Conservation (phyloP, 2,797 vertebrate genomes). For the Phalanger gymnotis region DNA sequence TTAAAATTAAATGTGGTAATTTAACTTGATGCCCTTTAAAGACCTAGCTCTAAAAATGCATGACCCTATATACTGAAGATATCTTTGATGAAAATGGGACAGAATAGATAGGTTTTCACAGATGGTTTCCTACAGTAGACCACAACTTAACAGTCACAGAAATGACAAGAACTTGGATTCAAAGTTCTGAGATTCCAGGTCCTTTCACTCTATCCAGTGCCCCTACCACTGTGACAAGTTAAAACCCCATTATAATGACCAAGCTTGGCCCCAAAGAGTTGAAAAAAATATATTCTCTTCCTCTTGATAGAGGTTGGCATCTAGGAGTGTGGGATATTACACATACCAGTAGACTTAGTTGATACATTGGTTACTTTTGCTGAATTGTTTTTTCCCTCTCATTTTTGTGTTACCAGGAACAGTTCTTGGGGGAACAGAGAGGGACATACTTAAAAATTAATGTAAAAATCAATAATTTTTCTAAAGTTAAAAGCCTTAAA, state of each 20-base stretch:
- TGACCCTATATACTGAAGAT: neutral
- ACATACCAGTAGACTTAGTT: neutral
- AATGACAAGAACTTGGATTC: neutral
- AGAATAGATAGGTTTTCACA: neutral
- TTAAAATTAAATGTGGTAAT: neutral
- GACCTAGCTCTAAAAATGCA: neutral
- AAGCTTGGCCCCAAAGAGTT: neutral
- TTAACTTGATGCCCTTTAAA: neutral
- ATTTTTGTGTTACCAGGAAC: neutral
- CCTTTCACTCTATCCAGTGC: neutral
- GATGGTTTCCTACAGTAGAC: neutral
- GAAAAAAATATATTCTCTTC: neutral
- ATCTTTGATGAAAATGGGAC: neutral
- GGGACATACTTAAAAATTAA: neutral
- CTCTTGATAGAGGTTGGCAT: neutral
- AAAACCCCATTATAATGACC: neutral
- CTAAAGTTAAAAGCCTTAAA: neutral
- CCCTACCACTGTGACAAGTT: neutral
- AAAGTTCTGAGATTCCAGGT: neutral
- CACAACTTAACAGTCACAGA: neutral
- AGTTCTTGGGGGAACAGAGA: neutral
- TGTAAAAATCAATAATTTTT: neutral
- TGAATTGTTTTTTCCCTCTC: neutral
- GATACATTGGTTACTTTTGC: neutral
- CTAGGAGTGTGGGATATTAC: neutral